Evolutionary conservation across 2,113 vertebrate species (phyloP), one percentile per base, ranked within the genome.

Genomic region (Cyphomyrus discorhynchus): DNA sequence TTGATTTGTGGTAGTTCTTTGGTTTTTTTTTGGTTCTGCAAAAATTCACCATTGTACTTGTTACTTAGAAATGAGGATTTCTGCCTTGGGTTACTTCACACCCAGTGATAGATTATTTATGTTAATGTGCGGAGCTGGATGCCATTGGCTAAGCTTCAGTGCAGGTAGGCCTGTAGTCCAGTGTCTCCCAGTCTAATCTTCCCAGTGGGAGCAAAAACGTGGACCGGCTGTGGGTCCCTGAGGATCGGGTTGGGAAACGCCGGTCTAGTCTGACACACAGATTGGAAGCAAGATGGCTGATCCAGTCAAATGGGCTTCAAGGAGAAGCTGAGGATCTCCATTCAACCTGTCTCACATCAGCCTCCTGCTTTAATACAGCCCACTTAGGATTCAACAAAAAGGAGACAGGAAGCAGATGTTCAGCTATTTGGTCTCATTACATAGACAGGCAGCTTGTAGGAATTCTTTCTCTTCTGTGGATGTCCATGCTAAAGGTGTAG

Each of bases 321-420:
- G 46, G 87, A 74, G 70, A 85, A 89, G 52, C 15, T 89, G 84
- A 87, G 91, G 88, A 21, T 4, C 77, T 49, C 53, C 52, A 82
- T 89, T 82, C 70, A 86, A 11, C n/a, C 6, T 11, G n/a, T 45
- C 31, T 88, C 31, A 49, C 80, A 89, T 90, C 21, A 89, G 89
- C 85, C 89, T 87, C 42, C 24, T 39, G 24, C 58, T 82, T 89
- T 49, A 80, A 87, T 87, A 49, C 4, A 42, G 70, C 56, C 24
- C 46, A 45, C 87, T 70, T 77, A 52, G 47, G 9, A 66, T 42
- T n/a, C 52, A 27, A 42, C 39, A n/a, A 58, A 62, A 42, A 15
- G 53, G 86, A 15, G 31, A 21, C 27, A n/a, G 86, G 53, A 35
- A 42, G 39, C n/a, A 47, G 46, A 21, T n/a, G 21, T 45, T 31